A percentile compares a stretch with the other conserved stretches of the same genome.
These are phyloP conservation scores for Spodoptera litura DNA, from an alignment of 1,140 invertebrate species.

Conservation along the genomic window DNA sequence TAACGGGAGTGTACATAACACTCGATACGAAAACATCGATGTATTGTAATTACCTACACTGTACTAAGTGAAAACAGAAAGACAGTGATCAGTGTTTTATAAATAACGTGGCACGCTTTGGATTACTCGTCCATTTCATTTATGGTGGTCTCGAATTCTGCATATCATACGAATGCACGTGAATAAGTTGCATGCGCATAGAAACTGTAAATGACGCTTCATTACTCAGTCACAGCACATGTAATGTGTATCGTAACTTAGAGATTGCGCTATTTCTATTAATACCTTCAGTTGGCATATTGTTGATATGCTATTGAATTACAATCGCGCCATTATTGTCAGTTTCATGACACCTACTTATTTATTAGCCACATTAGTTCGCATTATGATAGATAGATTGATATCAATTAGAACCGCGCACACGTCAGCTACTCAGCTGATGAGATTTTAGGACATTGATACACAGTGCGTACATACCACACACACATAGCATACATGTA, in stretches of 20 bases:
- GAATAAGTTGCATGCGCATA: neutral
- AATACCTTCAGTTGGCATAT: slow-evolving; percentile 14
- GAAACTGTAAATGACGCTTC: neutral
- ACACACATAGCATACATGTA: no score
- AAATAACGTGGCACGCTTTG: slow-evolving; percentile 12
- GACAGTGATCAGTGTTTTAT: slow-evolving; percentile 19
- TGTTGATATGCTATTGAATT: slow-evolving; percentile 10
- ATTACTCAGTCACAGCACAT: neutral
- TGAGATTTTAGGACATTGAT: no score
- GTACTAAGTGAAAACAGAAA: slow-evolving; percentile 8
- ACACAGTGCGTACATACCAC: no score
- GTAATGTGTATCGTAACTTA: neutral
- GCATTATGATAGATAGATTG: neutral
- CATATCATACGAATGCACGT: neutral
- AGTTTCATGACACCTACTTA: slow-evolving; percentile 5
- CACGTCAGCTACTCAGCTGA: neutral
- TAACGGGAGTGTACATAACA: slow-evolving; percentile 19
- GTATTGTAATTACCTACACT: slow-evolving; percentile 7
- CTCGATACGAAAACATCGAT: slow-evolving; percentile 32
- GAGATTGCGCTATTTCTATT: slow-evolving; percentile 3
- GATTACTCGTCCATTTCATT: neutral
- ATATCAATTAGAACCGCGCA: neutral
- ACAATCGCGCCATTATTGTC: slow-evolving; percentile 24
- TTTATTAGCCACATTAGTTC: slow-evolving; percentile 4
- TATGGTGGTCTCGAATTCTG: neutral